Percentiles rank a stretch among this genome's conserved stretches.
phyloP scores from a whole-genome alignment of 2,888 invertebrate genomes.

The Ormyrus thymus region DNA sequence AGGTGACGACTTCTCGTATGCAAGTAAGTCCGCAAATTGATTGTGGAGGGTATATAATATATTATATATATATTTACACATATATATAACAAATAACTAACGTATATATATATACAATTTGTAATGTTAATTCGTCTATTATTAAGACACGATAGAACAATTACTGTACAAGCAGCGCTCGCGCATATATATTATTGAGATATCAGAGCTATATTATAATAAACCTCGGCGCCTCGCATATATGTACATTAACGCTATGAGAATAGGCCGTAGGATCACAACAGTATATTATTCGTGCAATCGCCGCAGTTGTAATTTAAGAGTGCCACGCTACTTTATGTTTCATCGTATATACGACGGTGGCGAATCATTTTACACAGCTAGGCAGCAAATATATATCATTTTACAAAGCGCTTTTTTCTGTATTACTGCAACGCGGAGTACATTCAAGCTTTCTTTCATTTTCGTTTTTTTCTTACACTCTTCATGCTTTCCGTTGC shows the following conservation, averaged over 20 bases:
- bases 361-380: slow-evolving; percentile 26
- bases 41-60: slow-evolving; percentile 43
- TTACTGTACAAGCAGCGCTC: slow-evolving; percentile 29
- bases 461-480: background rate
- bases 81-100: slow-evolving; percentile 18
- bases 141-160: slow-evolving; percentile 17
- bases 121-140: slow-evolving; percentile 30
- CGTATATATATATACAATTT: slow-evolving; percentile 17
- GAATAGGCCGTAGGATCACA: slow-evolving; percentile 31
- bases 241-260: slow-evolving; percentile 18
- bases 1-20: slow-evolving; percentile 81
- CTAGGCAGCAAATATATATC: slow-evolving; percentile 32
- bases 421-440: background rate
- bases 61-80: slow-evolving; percentile 13
- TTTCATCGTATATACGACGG: slow-evolving; percentile 8
- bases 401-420: slow-evolving; percentile 23
- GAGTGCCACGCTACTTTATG: slow-evolving; percentile 19
- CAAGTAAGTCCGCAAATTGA: slow-evolving; percentile 77
- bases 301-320: slow-evolving; percentile 9
- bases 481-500: slow-evolving; percentile 8
- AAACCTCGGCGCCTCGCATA: slow-evolving; percentile 41
- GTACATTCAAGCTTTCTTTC: slow-evolving; percentile 5
- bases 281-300: slow-evolving; percentile 22
- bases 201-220: slow-evolving; percentile 13
- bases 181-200: slow-evolving; percentile 22